phyloP scores from a whole-genome alignment of 1,140 invertebrate species.

The Bombus superbus region DNA sequence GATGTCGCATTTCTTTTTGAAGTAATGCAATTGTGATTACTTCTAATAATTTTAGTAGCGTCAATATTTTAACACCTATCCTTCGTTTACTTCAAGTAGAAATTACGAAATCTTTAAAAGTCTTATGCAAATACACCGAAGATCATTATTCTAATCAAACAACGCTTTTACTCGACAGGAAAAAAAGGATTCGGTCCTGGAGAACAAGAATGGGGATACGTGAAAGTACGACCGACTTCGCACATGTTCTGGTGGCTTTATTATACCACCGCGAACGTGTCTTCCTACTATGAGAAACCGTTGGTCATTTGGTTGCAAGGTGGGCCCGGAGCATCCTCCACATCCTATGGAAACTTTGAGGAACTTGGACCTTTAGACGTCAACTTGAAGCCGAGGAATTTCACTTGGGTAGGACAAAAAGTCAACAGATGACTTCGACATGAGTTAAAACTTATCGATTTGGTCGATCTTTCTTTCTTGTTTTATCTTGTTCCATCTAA shows the following conservation, averaged over 20 bases:
- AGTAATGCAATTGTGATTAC: neutral
- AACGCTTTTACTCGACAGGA: conserved; percentile 34
- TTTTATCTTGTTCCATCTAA: neutral
- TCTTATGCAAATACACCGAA: neutral
- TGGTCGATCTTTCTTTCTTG: neutral
- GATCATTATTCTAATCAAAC: neutral
- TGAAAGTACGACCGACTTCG: conserved; percentile 87
- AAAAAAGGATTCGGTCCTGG: conserved; percentile 83
- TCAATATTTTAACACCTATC: neutral
- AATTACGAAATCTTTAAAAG: neutral
- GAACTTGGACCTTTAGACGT: conserved; percentile 89
- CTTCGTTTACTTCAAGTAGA: neutral
- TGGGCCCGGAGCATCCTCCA: conserved; percentile 89
- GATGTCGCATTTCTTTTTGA: neutral
- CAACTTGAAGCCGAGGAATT: conserved; percentile 86
- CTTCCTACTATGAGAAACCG: conserved; percentile 85
- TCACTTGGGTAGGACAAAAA: conserved; percentile 87
- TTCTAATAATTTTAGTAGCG: neutral
- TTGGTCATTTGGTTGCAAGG: conserved; percentile 92
- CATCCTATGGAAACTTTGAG: conserved; percentile 90
- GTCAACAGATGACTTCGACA: neutral
- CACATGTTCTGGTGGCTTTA: conserved; percentile 94
- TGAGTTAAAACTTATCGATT: neutral
- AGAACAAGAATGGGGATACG: conserved; percentile 88
- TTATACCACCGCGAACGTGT: conserved; percentile 85